Conservation (phyloP, 2,797 vertebrate genomes). For the Acanthis flammea region DNA sequence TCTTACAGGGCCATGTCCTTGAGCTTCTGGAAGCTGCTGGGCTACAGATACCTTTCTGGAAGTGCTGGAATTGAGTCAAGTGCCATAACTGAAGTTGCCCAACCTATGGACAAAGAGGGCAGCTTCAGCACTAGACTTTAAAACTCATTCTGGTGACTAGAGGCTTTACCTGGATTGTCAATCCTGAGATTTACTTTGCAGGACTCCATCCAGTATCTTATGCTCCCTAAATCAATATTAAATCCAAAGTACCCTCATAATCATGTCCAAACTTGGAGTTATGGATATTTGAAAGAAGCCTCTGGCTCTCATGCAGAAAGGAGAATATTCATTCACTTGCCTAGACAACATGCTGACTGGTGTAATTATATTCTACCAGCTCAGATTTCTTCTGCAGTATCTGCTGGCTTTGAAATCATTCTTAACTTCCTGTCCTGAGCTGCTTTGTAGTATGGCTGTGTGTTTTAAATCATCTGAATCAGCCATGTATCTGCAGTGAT, state of each 20-base stretch:
- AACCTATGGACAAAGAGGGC: neutral
- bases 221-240: conserved; percentile 31
- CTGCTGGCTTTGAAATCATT: conserved; percentile 19
- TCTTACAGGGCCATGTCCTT: fast-evolving
- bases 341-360: conserved; percentile 4
- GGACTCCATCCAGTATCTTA: neutral
- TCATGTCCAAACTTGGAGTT: conserved; percentile 9
- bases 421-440: neutral
- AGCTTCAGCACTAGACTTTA: neutral
- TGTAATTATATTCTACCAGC: conserved; percentile 20
- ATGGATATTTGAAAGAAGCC: conserved; percentile 25
- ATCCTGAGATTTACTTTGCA: neutral
- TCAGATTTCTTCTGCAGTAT: conserved; percentile 24
- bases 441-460: neutral
- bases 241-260: conserved; percentile 30
- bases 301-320: neutral
- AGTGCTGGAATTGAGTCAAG: neutral
- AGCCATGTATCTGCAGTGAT: neutral
- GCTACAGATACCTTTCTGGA: neutral
- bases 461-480: conserved; percentile 14
- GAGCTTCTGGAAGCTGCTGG: neutral
- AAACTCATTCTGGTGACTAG: neutral
- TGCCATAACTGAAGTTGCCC: neutral
- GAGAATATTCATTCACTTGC: conserved; percentile 22
- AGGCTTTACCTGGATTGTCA: neutral